A percentile compares a stretch with the other conserved stretches of the same genome.
Evolutionary conservation across 2,113 vertebrate species (phyloP).

Genomic region (Willisornis vidua): DNA sequence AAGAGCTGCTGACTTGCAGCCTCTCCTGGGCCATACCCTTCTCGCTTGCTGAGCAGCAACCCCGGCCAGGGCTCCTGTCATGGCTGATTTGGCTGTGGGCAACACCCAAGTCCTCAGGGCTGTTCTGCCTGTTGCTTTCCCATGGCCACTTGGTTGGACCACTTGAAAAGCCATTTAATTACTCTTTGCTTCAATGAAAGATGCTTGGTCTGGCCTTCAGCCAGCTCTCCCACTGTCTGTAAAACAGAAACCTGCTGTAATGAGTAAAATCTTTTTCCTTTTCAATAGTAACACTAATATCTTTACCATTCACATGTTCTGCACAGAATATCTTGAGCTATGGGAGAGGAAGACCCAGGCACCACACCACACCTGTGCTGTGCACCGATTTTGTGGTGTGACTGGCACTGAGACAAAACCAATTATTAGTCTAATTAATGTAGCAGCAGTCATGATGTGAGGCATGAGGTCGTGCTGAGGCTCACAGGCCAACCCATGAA

Average conservation of each 20-base stretch:
- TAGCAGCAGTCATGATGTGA: background rate
- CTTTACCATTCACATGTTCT: background rate
- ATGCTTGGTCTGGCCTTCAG: background rate
- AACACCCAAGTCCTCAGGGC: background rate
- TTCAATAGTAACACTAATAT: background rate
- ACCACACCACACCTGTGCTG: background rate
- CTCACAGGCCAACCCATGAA: background rate
- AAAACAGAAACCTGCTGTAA: background rate
- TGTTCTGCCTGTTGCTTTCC: background rate
- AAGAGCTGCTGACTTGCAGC: background rate
- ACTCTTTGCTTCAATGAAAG: background rate
- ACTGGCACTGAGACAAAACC: background rate
- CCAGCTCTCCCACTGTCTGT: background rate
- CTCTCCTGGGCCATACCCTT: background rate
- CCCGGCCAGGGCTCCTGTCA: accelerated
- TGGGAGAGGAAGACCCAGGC: background rate
- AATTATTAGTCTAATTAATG: background rate
- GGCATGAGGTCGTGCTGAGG: background rate
- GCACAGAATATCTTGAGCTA: background rate
- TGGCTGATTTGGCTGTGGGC: background rate
- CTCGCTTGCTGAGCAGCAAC: background rate
- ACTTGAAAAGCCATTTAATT: background rate
- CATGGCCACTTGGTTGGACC: accelerated
- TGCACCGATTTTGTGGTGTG: accelerated
- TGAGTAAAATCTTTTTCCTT: background rate